Evolutionary conservation across 2,888 invertebrate species (phyloP), one percentile per base, ranked within the genome.

Genomic region (Rhaphigaster nebulosa): DNA sequence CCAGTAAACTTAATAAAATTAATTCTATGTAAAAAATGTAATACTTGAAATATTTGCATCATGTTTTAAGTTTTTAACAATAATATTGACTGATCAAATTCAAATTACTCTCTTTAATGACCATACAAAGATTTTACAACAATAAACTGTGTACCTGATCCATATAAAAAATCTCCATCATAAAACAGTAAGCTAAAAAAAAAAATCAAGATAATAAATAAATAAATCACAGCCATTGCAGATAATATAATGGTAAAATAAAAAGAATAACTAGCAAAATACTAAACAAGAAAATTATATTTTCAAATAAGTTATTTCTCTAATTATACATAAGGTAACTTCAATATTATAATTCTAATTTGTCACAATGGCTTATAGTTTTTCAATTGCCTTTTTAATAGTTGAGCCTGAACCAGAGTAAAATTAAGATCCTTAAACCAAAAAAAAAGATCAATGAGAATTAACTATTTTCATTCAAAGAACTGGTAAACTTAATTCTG

Each of bases 141-240:
- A 38, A 38, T 76, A 38, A 38, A 38, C 18, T 23, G 15, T 1
- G 1, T 38, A 76, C 23, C 38, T 76, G 8, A 76, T 76, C 2
- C 38, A 76, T 18, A 34, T 18, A 18, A 29, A n/a, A n/a, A 29
- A 18, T 18, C 15, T 1, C 6, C 3, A 76, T 38, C 1, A 76
- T 5, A 76, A 20, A 76, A 76, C 6, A 76, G 70, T 20, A 38
- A 76, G 70, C 70, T 38, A 38, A 23, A 38, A 56, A 38, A 65
- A 8, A 34, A 65, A 15, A 29, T 60, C 18, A 65, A 65, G 29
- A 29, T n/a, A 34, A 70, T 18, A 70, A 65, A 65, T 29, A 65
- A 70, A 76, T 76, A 34, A 38, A 76, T 76, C 70, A 76, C 70
- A 76, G 70, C 70, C 70, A 76, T 76, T 70, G 23, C 34, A 76